Evolutionary conservation across 1,140 invertebrate species (phyloP).

Genomic region (Dendrolimus punctatus): DNA sequence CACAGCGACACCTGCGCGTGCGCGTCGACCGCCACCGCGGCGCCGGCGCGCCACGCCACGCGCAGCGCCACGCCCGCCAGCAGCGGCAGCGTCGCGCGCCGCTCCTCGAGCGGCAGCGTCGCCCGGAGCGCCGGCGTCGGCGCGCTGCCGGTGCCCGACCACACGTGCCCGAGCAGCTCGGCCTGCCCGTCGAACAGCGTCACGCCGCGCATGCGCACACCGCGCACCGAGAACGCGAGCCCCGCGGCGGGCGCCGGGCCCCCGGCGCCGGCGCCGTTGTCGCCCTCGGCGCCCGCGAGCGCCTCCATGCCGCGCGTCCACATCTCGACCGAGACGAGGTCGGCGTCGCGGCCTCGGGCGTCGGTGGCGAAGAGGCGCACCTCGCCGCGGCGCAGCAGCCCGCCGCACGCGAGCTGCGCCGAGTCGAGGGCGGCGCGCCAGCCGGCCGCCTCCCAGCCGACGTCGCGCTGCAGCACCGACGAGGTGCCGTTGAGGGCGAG

Average conservation of each 20-base stretch:
- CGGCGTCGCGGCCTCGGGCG: not conserved
- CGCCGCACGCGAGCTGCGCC: slow-evolving; percentile 15
- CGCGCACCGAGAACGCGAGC: slow-evolving; percentile 26
- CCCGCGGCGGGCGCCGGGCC: slow-evolving; percentile 20
- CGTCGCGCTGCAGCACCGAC: slow-evolving; percentile 8
- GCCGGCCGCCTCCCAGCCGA: slow-evolving; percentile 8
- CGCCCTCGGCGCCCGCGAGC: slow-evolving; percentile 18
- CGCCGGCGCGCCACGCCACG: slow-evolving; percentile 7
- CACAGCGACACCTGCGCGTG: slow-evolving; percentile 35
- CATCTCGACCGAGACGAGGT: slow-evolving; percentile 26
- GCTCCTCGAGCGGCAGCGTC: slow-evolving; percentile 11
- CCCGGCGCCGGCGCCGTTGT: slow-evolving; percentile 5
- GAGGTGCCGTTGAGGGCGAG: slow-evolving; percentile 9
- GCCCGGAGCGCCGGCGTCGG: slow-evolving; percentile 36
- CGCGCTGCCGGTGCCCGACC: slow-evolving; percentile 37
- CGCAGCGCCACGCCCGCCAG: slow-evolving; percentile 21
- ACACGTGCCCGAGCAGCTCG: slow-evolving; percentile 43
- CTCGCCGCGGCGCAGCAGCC: slow-evolving; percentile 15
- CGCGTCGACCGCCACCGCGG: slow-evolving; percentile 26
- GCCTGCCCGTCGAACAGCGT: slow-evolving; percentile 31
- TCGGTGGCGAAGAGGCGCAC: slow-evolving; percentile 3
- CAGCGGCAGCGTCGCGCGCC: slow-evolving; percentile 14
- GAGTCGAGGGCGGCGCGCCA: slow-evolving; percentile 8
- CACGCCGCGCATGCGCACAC: slow-evolving; percentile 19
- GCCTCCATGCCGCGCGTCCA: slow-evolving; percentile 36